phyloP scores from a whole-genome alignment of 2,797 vertebrate genomes.

The Sylvilagus floridanus region DNA sequence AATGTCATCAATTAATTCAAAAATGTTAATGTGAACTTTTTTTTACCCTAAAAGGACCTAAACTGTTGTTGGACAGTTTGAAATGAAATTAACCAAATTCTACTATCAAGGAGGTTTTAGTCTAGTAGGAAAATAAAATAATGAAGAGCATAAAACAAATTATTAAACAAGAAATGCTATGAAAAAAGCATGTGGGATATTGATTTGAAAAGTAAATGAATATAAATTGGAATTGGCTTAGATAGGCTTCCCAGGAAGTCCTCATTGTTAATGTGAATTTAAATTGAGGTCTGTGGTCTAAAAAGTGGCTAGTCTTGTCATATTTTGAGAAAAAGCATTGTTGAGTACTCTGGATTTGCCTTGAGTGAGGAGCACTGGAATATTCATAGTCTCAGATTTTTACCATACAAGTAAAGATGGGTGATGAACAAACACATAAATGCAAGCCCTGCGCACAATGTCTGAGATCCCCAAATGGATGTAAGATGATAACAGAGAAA shows the following conservation, averaged over 20 bases:
- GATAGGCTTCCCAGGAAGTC: background rate
- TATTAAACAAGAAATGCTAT: background rate
- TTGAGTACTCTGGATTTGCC: background rate
- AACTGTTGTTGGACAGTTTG: background rate
- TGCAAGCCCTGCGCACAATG: background rate
- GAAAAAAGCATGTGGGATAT: background rate
- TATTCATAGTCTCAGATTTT: background rate
- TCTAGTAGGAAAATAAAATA: conserved; percentile 14
- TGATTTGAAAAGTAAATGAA: background rate
- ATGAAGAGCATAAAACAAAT: conserved; percentile 22
- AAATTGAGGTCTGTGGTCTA: background rate
- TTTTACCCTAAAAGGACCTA: background rate
- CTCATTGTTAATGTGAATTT: background rate
- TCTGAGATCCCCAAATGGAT: background rate
- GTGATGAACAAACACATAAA: background rate
- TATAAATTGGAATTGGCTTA: background rate
- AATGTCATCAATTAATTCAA: background rate
- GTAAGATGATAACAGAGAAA: background rate
- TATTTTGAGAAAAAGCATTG: background rate
- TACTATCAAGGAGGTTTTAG: background rate
- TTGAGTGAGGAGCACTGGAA: background rate
- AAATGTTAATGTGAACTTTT: background rate
- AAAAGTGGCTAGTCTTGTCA: background rate
- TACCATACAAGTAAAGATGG: background rate
- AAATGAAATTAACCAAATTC: background rate